Evolutionary conservation across 2,888 invertebrate species (phyloP).

Genomic region (Plagodis dolabraria): DNA sequence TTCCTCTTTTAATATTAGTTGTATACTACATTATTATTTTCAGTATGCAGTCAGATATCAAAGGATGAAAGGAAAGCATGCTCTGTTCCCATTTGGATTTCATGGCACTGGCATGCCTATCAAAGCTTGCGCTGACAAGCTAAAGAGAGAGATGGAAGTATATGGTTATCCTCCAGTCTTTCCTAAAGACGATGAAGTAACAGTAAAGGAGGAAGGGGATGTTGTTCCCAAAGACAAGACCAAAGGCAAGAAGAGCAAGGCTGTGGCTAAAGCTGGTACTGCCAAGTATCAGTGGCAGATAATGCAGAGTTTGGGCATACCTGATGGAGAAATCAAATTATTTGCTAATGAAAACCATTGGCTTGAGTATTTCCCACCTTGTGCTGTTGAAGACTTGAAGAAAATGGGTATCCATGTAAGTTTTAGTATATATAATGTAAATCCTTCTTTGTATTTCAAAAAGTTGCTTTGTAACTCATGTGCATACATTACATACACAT

Average conservation of each 20-base stretch:
- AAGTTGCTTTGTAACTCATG: not conserved
- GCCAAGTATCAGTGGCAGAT: constrained; percentile 99
- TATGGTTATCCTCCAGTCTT: constrained; percentile 97
- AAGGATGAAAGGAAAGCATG: constrained; percentile 95
- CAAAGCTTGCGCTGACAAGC: constrained; percentile 99
- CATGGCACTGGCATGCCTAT: constrained; percentile 99
- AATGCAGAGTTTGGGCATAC: constrained; percentile 96
- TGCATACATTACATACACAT: no score
- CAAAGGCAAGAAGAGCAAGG: constrained; percentile 98
- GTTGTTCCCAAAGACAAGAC: constrained; percentile 87
- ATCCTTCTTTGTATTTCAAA: not conserved
- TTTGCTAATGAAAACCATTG: constrained; percentile 97
- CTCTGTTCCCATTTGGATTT: constrained; percentile 98
- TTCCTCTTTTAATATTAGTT: no score
- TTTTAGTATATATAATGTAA: not conserved
- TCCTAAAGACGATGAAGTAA: constrained; percentile 86
- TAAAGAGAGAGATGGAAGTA: constrained; percentile 95
- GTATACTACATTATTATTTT: constrained; percentile 5
- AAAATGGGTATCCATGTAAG: constrained; percentile 95
- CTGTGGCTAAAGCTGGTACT: constrained; percentile 94
- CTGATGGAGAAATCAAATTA: constrained; percentile 95
- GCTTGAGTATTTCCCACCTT: constrained; percentile 98
- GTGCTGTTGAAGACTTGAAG: constrained; percentile 93
- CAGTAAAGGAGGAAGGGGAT: constrained; percentile 81
- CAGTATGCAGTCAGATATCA: constrained; percentile 97